Evolutionary conservation across 2,888 invertebrate genomes (phyloP), one percentile per base, ranked within the genome.

Genomic region (Acanthosepion esculentum): DNA sequence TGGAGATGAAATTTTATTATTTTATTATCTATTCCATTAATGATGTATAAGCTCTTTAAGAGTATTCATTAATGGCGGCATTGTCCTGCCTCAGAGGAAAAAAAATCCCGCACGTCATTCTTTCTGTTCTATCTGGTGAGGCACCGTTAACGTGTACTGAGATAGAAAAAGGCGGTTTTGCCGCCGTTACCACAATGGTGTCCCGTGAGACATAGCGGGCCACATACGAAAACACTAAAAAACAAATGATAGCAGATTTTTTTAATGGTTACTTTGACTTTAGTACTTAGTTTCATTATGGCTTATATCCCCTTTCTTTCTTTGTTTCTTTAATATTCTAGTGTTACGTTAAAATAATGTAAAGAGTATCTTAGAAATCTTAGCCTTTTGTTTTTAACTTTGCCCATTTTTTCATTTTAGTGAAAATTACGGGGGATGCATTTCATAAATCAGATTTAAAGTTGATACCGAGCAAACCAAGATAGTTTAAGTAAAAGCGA

Each of bases 31-130:
- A 78, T 78, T 33, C n/a, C 78, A 78, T 78, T 78, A 78, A 78
- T 78, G 78, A 78, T 78, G 78, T 78, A 78, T 78, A 78, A 78
- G 78, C n/a, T 78, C 12, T 78, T 78, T n/a, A 78, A 78, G n/a
- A n/a, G 78, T 78, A 33, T 78, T 78, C 78, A 78, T 78, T 78
- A 78, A 78, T 15, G 78, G 10, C n/a, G n/a, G 78, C n/a, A 78
- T 78, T 78, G n/a, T 78, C 78, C n/a, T 78, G n/a, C 78, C 78
- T 78, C 78, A n/a, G 78, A 78, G 78, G 59, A 78, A 78, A 78
- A 78, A n/a, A 78, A 15, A n/a, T 15, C 1, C n/a, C 78, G 0
- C 78, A n/a, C 78, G n/a, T n/a, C 78, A n/a, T 78, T n/a, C 15
- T 18, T 15, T 15, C 78, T n/a, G 15, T 78, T 10, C 10, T 78